Evolutionary conservation across 2,113 vertebrate species (phyloP).

Genomic region (Lutjanus erythropterus): DNA sequence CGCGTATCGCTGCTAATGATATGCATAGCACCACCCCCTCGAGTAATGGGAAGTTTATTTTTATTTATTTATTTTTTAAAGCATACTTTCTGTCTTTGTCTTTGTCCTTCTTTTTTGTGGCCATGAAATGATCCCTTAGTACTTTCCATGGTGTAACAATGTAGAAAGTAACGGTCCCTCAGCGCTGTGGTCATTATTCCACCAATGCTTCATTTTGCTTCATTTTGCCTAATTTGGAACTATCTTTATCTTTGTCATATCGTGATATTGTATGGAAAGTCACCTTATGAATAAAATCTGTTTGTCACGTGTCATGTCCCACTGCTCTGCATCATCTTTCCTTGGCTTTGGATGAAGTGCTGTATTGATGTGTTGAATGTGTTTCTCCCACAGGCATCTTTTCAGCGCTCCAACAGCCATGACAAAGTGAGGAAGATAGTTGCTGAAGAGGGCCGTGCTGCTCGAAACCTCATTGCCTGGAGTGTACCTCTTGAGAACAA

Average conservation of each 20-base stretch:
- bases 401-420: constrained; percentile 97
- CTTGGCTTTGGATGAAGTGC: background rate
- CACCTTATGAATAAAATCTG: background rate
- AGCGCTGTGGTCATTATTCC: background rate
- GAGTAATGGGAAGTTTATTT: too few relatives aligned
- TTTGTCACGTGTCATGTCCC: background rate
- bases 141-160: background rate
- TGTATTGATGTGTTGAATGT: background rate
- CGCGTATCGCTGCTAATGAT: too few relatives aligned
- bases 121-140: background rate
- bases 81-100: background rate
- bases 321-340: background rate
- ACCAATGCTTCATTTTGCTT: background rate
- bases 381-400: constrained; percentile 88
- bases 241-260: background rate
- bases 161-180: background rate
- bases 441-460: constrained; percentile 96
- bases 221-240: background rate
- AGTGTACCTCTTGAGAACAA: constrained; percentile 95
- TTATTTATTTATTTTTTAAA: background rate
- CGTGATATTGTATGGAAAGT: background rate
- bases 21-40: too few relatives aligned
- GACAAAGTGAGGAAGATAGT: constrained; percentile 98
- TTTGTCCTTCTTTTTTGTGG: too few relatives aligned
- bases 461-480: constrained; percentile 97